Conservation (phyloP, 2,797 vertebrate species). For the Typhlichthys subterraneus region DNA sequence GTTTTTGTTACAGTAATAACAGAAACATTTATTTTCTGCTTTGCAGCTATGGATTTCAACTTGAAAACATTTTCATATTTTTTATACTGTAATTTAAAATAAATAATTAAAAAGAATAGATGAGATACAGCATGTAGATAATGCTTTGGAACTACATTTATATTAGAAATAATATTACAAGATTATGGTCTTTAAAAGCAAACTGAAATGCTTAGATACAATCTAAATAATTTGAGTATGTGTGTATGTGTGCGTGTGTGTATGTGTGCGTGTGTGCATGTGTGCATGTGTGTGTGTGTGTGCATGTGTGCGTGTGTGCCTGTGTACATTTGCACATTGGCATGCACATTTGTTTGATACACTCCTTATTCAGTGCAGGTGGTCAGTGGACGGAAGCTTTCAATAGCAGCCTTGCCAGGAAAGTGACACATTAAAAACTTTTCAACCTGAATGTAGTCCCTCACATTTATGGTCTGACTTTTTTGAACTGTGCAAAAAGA, state of each 20-base stretch:
- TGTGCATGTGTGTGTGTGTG: background rate
- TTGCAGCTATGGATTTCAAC: no score
- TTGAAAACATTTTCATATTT: background rate
- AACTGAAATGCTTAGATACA: background rate
- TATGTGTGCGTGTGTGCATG: background rate
- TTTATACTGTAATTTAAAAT: background rate
- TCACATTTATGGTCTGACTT: constrained; percentile 17
- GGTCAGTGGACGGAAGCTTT: constrained; percentile 68
- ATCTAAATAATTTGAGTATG: background rate
- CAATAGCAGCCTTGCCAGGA: constrained; percentile 44
- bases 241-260: background rate
- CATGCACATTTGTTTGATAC: background rate
- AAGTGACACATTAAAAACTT: constrained; percentile 53
- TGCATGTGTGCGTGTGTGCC: constrained; percentile 12
- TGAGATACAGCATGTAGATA: no score
- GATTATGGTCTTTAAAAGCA: background rate
- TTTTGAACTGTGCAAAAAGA: constrained; percentile 6
- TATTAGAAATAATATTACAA: no score
- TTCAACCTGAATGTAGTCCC: constrained; percentile 26
- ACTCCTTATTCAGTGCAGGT: constrained; percentile 81
- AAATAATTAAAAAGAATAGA: background rate
- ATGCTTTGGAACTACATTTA: no score
- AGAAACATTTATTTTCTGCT: background rate
- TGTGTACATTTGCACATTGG: constrained; percentile 9
- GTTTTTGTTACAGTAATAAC: background rate